Percentiles rank a stretch among this genome's conserved stretches.
Evolutionary conservation across 1,140 invertebrate species (phyloP).

Genomic region (Philotrypesis tridentata): DNA sequence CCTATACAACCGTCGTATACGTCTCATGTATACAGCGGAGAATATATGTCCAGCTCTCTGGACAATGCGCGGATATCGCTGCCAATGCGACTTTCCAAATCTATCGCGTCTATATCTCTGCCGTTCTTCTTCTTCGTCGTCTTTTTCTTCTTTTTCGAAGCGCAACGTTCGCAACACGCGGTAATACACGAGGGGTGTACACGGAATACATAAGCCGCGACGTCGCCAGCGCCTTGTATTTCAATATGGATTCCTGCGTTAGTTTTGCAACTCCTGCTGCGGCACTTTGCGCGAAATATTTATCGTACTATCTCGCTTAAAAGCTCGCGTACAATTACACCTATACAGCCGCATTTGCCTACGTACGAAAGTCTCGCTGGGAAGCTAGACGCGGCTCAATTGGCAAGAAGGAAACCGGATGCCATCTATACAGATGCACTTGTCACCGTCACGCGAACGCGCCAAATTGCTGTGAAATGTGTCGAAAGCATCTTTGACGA

Average conservation of each 20-base stretch:
- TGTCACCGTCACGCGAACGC: slow-evolving; percentile 4
- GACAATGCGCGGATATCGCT: too few species aligned
- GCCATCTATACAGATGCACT: background rate
- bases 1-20: too few species aligned
- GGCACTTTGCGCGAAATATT: background rate
- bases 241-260: background rate
- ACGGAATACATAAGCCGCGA: too few species aligned
- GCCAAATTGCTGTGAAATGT: slow-evolving; percentile 37
- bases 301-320: background rate
- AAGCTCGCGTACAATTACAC: slow-evolving; percentile 38
- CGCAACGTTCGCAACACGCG: too few species aligned
- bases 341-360: too few species aligned
- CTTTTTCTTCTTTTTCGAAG: too few species aligned
- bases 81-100: too few species aligned
- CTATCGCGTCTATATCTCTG: too few species aligned
- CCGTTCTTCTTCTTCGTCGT: too few species aligned
- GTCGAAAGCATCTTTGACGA: slow-evolving; percentile 29
- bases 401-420: slow-evolving; percentile 16
- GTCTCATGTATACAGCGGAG: too few species aligned
- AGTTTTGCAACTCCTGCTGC: background rate
- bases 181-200: too few species aligned
- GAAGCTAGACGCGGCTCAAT: slow-evolving; percentile 17
- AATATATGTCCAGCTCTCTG: too few species aligned
- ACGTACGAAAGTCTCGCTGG: background rate
- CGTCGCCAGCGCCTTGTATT: background rate